Evolutionary conservation across 2,888 invertebrate species (phyloP), one percentile per base, ranked within the genome.

Genomic region (Pristionchus fissidentatus): DNA sequence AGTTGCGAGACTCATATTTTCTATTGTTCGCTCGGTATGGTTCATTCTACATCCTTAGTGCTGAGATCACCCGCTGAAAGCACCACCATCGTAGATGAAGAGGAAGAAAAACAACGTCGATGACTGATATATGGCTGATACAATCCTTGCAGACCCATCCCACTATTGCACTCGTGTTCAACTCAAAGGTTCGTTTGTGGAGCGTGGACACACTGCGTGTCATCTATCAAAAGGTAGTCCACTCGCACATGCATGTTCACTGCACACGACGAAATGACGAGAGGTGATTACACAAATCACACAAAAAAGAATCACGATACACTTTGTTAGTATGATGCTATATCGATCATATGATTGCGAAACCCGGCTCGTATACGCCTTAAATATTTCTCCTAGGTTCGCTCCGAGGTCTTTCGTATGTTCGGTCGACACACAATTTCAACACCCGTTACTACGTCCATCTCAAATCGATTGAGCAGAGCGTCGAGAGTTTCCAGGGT

Each of bases 171-270:
- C 75, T 75, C 43, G 29, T 75, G 26, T 75, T 75, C 75, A 75
- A 75, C 32, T 75, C 75, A 29, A 43, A 75, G 49, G 75, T 75
- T 19, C 66, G 66, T 66, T 66, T 38, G 4, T 66, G 66, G 66
- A 66, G 66, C 38, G 38, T 66, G 66, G 66, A 66, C 66, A 66
- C 66, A 66, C 38, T 66, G 38, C 35, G 66, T n/a, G n/a, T n/a
- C n/a, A n/a, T n/a, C n/a, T n/a, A n/a, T n/a, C n/a, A n/a, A 66
- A 35, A 66, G 66, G 66, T 66, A 38, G 66, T 38, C 32, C 38
- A 62, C 62, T 35, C 62, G 62, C 35, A 62, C 35, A 7, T 55
- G 22, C n/a, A 10, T 46, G 46, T 46, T 46, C 5, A 7, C 22
- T 26, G 22, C n/a, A 22, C 52, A 52, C 7, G 15, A 10, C 52